phyloP scores from a whole-genome alignment of 2,888 invertebrate species.

The Chrysolina haemoptera region DNA sequence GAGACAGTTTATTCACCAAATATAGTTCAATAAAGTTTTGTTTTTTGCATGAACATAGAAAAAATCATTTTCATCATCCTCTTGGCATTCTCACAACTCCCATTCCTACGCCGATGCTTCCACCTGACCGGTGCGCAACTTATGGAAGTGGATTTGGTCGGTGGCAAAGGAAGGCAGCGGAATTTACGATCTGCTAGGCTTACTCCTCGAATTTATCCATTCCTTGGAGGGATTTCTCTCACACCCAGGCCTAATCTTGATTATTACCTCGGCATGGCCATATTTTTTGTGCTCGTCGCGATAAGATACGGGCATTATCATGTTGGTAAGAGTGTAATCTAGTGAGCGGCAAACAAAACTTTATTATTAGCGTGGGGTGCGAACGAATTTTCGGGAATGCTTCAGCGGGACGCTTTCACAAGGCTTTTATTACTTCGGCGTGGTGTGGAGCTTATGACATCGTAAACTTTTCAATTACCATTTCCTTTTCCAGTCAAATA shows the following conservation, averaged over 20 bases:
- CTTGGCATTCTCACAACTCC: background rate
- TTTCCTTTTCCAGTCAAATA: constrained; percentile 13
- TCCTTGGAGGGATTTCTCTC: constrained; percentile 59
- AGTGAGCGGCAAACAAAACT: constrained; percentile 45
- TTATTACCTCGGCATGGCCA: constrained; percentile 62
- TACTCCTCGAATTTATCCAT: constrained; percentile 65
- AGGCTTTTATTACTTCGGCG: constrained; percentile 24
- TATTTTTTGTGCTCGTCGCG: constrained; percentile 57
- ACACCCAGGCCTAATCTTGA: constrained; percentile 66
- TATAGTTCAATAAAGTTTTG: no score
- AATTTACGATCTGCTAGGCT: constrained; percentile 67
- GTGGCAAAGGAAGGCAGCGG: constrained; percentile 58
- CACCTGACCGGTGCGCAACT: constrained; percentile 53
- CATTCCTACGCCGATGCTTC: background rate
- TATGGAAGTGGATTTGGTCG: constrained; percentile 64
- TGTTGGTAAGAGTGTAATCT: constrained; percentile 53
- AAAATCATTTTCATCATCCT: no score
- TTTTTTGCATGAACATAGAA: no score
- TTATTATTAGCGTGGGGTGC: constrained; percentile 37
- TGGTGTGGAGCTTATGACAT: constrained; percentile 8
- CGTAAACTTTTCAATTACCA: constrained; percentile 15
- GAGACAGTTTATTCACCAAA: no score
- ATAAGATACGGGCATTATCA: constrained; percentile 58
- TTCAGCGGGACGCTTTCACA: constrained; percentile 15
- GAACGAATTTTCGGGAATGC: constrained; percentile 21